Evolutionary conservation across 2,888 invertebrate species (phyloP), one percentile per base, ranked within the genome.

Genomic region (Clostera curtula): DNA sequence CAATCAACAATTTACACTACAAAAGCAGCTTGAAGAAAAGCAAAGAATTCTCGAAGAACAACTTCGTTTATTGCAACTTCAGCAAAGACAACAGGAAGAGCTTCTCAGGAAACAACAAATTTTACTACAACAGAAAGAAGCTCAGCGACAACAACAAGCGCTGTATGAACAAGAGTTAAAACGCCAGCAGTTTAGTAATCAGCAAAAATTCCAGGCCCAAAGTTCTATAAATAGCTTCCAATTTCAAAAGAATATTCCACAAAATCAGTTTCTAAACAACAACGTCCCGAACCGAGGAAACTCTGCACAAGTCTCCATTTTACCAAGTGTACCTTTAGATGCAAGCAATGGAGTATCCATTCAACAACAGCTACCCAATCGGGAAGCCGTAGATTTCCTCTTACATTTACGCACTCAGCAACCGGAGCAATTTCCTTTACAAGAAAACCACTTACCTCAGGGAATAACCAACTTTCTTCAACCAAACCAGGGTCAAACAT

Each of bases 31-130:
- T 12, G 89, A 89, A 57, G 88, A 88, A 53, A 90, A 91, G 32
- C 91, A 92, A 54, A 84, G 86, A 34, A 70, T 88, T 16, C 62
- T 92, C 8, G 92, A 92, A 56, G 88, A 90, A 40, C 91, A 93
- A 59, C 85, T 92, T 24, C 85, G 84, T 6, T 73, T 88, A 31
- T 64, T 92, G 17, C 89, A 90, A 51, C 64, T 87, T 27, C 90
- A 90, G 50, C 90, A 90, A 43, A 79, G 86, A 28, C 90, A 91
- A 49, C 91, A 92, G 55, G 90, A 91, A 27, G 87, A 89, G 40
- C 76, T 91, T 25, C 66, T 90, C 12, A 72, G 88, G 12, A 89
- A 90, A 44, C 88, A 91, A 49, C 88, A 89, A 48, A 67, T 88
- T 34, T 56, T 89, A 4, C 85, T 79, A 3, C 74, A 76, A 44